Base-by-base conservation (phyloP, 2,113 vertebrate species). In the Pagrus major region DNA sequence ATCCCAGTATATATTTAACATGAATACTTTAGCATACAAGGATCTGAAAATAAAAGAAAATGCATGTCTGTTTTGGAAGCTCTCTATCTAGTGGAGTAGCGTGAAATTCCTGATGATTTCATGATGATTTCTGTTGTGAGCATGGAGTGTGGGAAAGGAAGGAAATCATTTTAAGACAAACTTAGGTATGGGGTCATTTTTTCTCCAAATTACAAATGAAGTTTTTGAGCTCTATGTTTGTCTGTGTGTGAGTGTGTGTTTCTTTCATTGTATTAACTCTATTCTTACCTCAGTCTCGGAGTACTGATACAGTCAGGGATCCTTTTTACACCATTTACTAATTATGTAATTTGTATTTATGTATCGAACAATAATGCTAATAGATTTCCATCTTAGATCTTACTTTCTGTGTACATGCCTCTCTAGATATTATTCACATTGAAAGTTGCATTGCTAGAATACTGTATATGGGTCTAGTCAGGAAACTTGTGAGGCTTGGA, bases 101-200 rank as follows among this genome's bases (percentile, higher is more conserved):
- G 81, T 65, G 71, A 84, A 55, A 80, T 74, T 83, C 76, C 56
- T 67, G 54, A 64, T 69, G n/a, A 18, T 55, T 68, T 64, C 55
- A 14, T 65, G 35, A 63, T 55, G 37, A 44, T 59, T 80, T 49
- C 23, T 64, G 18, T 20, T 44, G 33, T 66, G 41, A 21, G 27
- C 15, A 4, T 33, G 63, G n/a, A 23, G 23, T 39, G 46, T 69
- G 10, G 20, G 14, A 9, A 67, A 54, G 8, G 10, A 69, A 16
- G 25, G 8, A 15, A 31, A 9, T 44, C 9, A 10, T 37, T 59
- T n/a, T 52, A 14, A 41, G 9, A 67, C 52, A 41, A 21, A 12
- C 55, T 25, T 15, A 1, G 60, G 35, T n/a, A 42, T n/a, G 5
- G 29, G 11, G 3, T 46, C 23, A 20, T 23, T 41, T 5, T 44